Percentiles rank a stretch among this genome's conserved stretches.
Conservation (phyloP, 2,888 invertebrate species). For the Drosophila meridiana region DNA sequence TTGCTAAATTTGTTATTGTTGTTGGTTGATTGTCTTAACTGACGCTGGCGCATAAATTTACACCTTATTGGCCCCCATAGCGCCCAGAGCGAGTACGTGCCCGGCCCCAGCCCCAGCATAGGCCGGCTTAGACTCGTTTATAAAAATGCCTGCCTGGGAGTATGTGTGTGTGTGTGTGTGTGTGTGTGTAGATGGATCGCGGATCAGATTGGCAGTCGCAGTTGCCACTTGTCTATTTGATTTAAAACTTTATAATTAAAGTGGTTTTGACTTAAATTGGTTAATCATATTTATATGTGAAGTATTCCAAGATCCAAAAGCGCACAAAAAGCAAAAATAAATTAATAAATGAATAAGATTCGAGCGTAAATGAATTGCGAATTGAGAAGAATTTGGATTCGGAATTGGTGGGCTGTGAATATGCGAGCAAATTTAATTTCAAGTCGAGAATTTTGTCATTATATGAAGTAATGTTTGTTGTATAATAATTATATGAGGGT, state of each 20-base stretch:
- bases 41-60: slow-evolving; percentile 80
- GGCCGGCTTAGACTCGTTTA: slow-evolving; percentile 18
- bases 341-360: slow-evolving; percentile 27
- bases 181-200: slow-evolving; percentile 36
- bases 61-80: slow-evolving; percentile 84
- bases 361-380: slow-evolving; percentile 29
- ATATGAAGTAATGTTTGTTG: not conserved
- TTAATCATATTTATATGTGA: slow-evolving; percentile 71
- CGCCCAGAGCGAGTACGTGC: slow-evolving; percentile 70
- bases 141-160: not conserved
- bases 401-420: slow-evolving; percentile 36
- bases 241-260: slow-evolving; percentile 67
- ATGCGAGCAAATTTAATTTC: slow-evolving; percentile 33
- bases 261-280: slow-evolving; percentile 81
- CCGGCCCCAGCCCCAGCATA: slow-evolving; percentile 15
- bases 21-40: slow-evolving; percentile 42
- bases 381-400: slow-evolving; percentile 42
- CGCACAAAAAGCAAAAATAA: not conserved
- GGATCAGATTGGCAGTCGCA: slow-evolving; percentile 43
- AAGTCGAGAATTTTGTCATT: slow-evolving; percentile 41
- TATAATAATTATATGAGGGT: not conserved
- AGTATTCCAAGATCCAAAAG: slow-evolving; percentile 47
- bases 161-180: not conserved
- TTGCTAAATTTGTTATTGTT: slow-evolving; percentile 38
- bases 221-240: slow-evolving; percentile 56